Percentiles rank a stretch among this genome's conserved stretches.
These are phyloP conservation scores for Apis laboriosa DNA, from an alignment of 1,140 invertebrate species.

Conservation along the genomic window DNA sequence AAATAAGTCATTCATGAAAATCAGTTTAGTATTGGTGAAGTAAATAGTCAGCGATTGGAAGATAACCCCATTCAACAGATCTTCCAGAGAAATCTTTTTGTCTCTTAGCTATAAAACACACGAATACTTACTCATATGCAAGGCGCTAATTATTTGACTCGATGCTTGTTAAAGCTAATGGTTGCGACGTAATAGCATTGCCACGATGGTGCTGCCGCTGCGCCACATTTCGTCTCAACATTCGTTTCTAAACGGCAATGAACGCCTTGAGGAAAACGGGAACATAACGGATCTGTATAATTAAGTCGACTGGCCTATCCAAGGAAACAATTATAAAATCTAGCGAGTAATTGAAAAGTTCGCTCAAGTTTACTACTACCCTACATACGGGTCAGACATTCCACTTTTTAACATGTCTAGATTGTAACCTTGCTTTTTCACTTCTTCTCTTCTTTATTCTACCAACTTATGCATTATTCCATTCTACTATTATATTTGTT, in stretches of 20 bases:
- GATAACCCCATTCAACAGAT: background rate
- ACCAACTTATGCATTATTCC: too few species aligned
- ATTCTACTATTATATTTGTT: too few species aligned
- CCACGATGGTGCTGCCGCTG: conserved; percentile 20
- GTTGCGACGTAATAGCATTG: conserved; percentile 55
- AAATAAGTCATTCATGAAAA: too few species aligned
- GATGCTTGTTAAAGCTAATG: conserved; percentile 66
- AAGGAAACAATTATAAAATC: conserved; percentile 67
- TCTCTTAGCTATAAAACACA: background rate
- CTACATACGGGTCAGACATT: conserved; percentile 47
- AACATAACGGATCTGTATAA: conserved; percentile 69
- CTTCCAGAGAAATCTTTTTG: background rate
- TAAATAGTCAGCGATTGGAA: too few species aligned
- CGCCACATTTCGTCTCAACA: conserved; percentile 49
- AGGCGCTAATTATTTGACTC: conserved; percentile 59
- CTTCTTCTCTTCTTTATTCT: background rate
- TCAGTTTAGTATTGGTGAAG: too few species aligned
- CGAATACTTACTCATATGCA: background rate
- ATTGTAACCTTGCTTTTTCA: background rate
- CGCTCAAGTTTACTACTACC: conserved; percentile 46
- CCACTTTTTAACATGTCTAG: background rate
- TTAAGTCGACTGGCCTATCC: conserved; percentile 53
- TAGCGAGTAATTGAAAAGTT: conserved; percentile 56
- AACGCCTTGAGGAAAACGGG: conserved; percentile 50
- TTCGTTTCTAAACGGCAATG: conserved; percentile 40